These are phyloP conservation scores for Reticulitermes lucifugus DNA, from an alignment of 2,888 invertebrate genomes.

Conservation along the genomic window DNA sequence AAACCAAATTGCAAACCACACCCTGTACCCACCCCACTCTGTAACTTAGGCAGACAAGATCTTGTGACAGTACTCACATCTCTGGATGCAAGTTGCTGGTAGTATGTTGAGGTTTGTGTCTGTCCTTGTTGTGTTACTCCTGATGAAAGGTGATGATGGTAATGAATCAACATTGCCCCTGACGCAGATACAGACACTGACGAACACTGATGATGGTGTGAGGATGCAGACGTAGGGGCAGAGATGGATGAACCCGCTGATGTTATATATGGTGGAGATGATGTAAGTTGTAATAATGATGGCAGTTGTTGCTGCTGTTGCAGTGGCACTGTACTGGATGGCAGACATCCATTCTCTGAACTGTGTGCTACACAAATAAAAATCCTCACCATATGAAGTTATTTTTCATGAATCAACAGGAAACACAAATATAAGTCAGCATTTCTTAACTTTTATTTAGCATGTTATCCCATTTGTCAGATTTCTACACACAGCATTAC, in stretches of 20 bases:
- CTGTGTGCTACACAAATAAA: slow-evolving; percentile 60
- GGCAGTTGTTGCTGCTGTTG: slow-evolving; percentile 50
- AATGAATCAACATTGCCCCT: not conserved
- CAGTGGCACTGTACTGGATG: slow-evolving; percentile 48
- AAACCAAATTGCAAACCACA: too few species aligned
- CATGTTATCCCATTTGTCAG: too few species aligned
- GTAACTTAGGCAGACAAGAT: too few species aligned
- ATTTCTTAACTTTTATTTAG: too few species aligned
- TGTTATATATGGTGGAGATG: slow-evolving; percentile 54
- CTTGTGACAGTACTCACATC: slow-evolving; percentile 20
- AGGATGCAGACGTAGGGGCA: slow-evolving; percentile 9
- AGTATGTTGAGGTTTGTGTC: slow-evolving; percentile 20
- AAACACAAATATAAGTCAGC: too few species aligned
- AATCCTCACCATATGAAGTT: not conserved
- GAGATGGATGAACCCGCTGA: slow-evolving; percentile 25
- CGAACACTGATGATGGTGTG: slow-evolving; percentile 35
- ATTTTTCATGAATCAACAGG: too few species aligned
- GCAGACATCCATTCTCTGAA: slow-evolving; percentile 61
- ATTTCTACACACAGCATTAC: too few species aligned
- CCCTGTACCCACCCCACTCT: too few species aligned
- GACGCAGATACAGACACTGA: slow-evolving; percentile 27
- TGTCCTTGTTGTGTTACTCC: slow-evolving; percentile 19
- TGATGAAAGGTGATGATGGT: slow-evolving; percentile 19
- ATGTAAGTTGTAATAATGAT: slow-evolving; percentile 52
- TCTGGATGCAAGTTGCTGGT: slow-evolving; percentile 24